Evolutionary conservation across 2,113 vertebrate genomes (phyloP).

Genomic region (Calidris pygmaea): DNA sequence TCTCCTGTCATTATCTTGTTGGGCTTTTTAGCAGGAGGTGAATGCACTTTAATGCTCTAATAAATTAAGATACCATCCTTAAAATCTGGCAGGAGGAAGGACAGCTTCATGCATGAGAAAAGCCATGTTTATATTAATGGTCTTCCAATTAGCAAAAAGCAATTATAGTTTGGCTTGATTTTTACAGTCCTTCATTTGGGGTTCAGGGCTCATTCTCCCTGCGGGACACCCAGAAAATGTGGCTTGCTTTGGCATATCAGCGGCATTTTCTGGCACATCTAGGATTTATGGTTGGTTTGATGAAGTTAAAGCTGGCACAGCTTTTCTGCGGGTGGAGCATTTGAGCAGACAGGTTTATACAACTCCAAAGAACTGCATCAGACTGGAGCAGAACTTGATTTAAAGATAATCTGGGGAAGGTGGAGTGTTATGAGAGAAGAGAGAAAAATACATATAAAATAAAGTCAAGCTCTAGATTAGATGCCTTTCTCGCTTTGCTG

Average conservation of each 20-base stretch:
- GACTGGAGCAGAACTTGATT: slow-evolving; percentile 22
- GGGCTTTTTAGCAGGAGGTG: not conserved
- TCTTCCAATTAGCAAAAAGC: slow-evolving; percentile 29
- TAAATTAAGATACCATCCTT: not conserved
- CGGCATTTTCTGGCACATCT: not conserved
- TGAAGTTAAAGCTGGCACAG: slow-evolving; percentile 39
- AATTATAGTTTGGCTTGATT: not conserved
- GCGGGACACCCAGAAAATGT: not conserved
- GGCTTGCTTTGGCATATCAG: not conserved
- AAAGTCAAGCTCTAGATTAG: slow-evolving; percentile 4
- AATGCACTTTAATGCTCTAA: not conserved
- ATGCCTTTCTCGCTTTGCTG: not conserved
- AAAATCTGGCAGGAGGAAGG: not conserved
- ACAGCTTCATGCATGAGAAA: not conserved
- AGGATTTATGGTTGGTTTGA: slow-evolving; percentile 30
- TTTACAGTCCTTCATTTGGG: not conserved
- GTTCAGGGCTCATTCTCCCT: not conserved
- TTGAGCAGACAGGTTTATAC: slow-evolving; percentile 49
- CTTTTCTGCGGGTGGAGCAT: slow-evolving; percentile 15
- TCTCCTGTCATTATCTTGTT: not conserved
- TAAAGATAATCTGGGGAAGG: slow-evolving; percentile 15
- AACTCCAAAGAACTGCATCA: slow-evolving; percentile 30
- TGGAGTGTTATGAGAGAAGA: slow-evolving; percentile 10
- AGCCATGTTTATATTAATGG: not conserved
- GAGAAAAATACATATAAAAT: slow-evolving; percentile 40